Conservation (phyloP, 2,888 invertebrate species). For the Xanthorhoe designata region DNA sequence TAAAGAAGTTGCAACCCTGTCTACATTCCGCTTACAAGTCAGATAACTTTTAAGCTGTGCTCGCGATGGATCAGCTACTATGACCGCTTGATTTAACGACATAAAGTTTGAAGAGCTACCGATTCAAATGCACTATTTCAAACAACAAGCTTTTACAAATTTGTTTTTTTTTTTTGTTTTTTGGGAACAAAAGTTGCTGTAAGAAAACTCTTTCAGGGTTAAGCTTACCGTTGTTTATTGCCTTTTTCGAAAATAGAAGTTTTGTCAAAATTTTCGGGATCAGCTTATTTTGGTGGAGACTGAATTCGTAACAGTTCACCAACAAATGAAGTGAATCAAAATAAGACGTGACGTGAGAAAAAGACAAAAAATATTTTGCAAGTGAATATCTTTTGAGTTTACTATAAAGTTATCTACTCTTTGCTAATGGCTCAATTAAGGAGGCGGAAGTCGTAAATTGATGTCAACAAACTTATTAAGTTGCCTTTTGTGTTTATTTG, state of each 20-base stretch:
- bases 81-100: conserved; percentile 49
- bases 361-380: neutral
- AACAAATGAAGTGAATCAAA: too few relatives aligned
- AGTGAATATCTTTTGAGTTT: neutral
- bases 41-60: conserved; percentile 53
- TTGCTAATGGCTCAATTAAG: neutral
- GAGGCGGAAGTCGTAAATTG: neutral
- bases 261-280: too few relatives aligned
- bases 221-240: too few relatives aligned
- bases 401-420: neutral
- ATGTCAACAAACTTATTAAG: neutral
- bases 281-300: too few relatives aligned
- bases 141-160: too few relatives aligned
- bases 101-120: conserved; percentile 27
- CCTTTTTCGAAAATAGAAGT: too few relatives aligned
- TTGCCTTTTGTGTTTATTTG: neutral
- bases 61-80: conserved; percentile 48
- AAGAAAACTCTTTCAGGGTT: too few relatives aligned
- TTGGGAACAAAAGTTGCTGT: too few relatives aligned
- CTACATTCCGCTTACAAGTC: conserved; percentile 38
- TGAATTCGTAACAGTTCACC: too few relatives aligned
- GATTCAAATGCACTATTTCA: conserved; percentile 5
- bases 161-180: too few relatives aligned
- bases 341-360: too few relatives aligned
- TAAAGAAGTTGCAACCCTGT: conserved; percentile 29